Evolutionary conservation across 2,888 invertebrate species (phyloP).

Genomic region (Drosophila gaucha): DNA sequence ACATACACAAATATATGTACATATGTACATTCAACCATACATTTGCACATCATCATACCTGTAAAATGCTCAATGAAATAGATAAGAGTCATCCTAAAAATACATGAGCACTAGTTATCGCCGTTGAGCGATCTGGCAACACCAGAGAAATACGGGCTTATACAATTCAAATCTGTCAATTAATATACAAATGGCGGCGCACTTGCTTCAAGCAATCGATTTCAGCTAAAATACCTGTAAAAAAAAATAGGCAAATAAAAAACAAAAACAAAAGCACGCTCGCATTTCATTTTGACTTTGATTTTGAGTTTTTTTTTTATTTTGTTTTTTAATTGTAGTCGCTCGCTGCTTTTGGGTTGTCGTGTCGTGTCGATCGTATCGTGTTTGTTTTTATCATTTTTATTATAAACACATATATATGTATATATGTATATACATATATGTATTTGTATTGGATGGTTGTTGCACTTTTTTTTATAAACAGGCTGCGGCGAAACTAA

Average conservation of each 20-base stretch:
- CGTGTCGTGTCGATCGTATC: slow-evolving; percentile 61
- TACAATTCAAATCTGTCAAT: slow-evolving; percentile 31
- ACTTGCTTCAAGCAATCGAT: slow-evolving; percentile 39
- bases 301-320: slow-evolving; percentile 26
- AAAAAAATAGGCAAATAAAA: slow-evolving; percentile 4
- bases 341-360: slow-evolving; percentile 12
- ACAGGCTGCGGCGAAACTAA: slow-evolving; percentile 37
- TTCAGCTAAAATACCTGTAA: slow-evolving; percentile 29
- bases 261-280: slow-evolving; percentile 1
- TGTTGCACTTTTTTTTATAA: slow-evolving; percentile 77
- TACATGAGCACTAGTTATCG: slow-evolving; percentile 22
- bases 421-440: slow-evolving; percentile 31
- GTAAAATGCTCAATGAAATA: slow-evolving; percentile 18
- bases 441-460: slow-evolving; percentile 40
- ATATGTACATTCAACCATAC: too few species aligned
- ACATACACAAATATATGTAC: too few species aligned
- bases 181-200: slow-evolving; percentile 41
- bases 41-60: too few species aligned
- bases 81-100: slow-evolving; percentile 30
- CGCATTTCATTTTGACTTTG: slow-evolving; percentile 40
- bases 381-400: slow-evolving; percentile 69
- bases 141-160: slow-evolving; percentile 33
- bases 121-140: slow-evolving; percentile 39
- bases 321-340: slow-evolving; percentile 37
- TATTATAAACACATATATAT: slow-evolving; percentile 19